Base-by-base conservation (phyloP, 2,113 vertebrate genomes). In the Ailuropoda melanoleuca region DNA sequence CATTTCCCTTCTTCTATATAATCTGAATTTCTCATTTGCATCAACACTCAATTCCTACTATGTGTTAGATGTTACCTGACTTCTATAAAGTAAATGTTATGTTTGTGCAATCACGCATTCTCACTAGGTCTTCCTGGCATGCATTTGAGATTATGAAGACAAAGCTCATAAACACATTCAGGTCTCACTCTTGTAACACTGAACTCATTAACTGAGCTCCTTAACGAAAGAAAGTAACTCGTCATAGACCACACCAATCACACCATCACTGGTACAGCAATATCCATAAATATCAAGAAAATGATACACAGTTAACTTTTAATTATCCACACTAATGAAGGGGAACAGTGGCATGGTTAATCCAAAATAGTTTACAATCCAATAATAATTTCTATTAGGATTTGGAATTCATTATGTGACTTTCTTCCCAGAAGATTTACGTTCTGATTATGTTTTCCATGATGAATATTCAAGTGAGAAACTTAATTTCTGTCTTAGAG, bases 251-350 rank as follows among this genome's bases (percentile, higher is more conserved):
- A 83, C 62, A 94, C 83, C 62, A 95, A 95, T 90, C 90, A 96
- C 0, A 77, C 87, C 53, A 85, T 85, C 87, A 68, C 29, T 95
- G 83, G 58, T 78, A 95, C 4, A 86, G 66, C 8, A 64, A 87
- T 88, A 97, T 31, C 64, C 81, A 92, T 97, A 97, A 97, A 89
- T 92, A 97, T 95, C 77, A 97, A 97, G 93, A 93, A 97, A 96
- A 96, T 90, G 74, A 96, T 58, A 91, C 90, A 96, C 90, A 93
- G 68, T 97, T 94, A 95, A 91, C 81, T 97, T 98, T 95, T 97
- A 97, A 97, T 97, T 97, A 98, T 95, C 94, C 89, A 96, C 95
- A 91, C 96, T 97, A 98, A 96, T 92, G 96, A 98, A 97, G 91
- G 62, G 83, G 95, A 97, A 96, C 95, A n/a, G 66, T 92, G 66